A percentile compares a stretch with the other conserved stretches of the same genome.
Evolutionary conservation across 2,113 vertebrate genomes (phyloP).

Genomic region (Ceyx margarethae): DNA sequence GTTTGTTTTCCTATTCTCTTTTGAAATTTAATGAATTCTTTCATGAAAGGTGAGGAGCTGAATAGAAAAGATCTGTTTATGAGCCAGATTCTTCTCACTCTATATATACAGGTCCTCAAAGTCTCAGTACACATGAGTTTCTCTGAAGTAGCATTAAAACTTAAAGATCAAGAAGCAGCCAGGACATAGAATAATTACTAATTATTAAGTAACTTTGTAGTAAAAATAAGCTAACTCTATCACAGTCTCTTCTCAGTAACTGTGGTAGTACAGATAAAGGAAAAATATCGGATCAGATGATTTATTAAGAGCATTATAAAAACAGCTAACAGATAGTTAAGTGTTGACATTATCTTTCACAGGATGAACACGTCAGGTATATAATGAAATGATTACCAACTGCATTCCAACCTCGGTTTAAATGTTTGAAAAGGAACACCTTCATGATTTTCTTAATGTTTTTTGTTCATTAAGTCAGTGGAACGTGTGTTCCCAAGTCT

Average conservation of each 20-base stretch:
- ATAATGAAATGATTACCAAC: neutral
- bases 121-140: neutral
- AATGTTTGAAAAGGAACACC: slow-evolving; percentile 29
- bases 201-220: neutral
- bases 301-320: slow-evolving; percentile 22
- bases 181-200: neutral
- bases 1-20: slow-evolving; percentile 33
- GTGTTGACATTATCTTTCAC: slow-evolving; percentile 11
- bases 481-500: neutral
- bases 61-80: slow-evolving; percentile 31
- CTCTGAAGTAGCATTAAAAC: neutral
- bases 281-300: neutral
- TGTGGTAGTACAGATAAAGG: neutral
- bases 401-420: slow-evolving; percentile 1
- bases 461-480: slow-evolving; percentile 21
- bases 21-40: slow-evolving; percentile 47
- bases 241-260: neutral
- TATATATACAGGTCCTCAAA: neutral
- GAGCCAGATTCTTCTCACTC: neutral
- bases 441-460: slow-evolving; percentile 11
- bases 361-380: slow-evolving; percentile 4
- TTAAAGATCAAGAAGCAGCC: neutral
- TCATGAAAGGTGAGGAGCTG: slow-evolving; percentile 9
- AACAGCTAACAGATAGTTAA: neutral
- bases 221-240: neutral